These are phyloP conservation scores for Glossophaga mutica DNA, from an alignment of 2,797 vertebrate genomes.

Conservation along the genomic window DNA sequence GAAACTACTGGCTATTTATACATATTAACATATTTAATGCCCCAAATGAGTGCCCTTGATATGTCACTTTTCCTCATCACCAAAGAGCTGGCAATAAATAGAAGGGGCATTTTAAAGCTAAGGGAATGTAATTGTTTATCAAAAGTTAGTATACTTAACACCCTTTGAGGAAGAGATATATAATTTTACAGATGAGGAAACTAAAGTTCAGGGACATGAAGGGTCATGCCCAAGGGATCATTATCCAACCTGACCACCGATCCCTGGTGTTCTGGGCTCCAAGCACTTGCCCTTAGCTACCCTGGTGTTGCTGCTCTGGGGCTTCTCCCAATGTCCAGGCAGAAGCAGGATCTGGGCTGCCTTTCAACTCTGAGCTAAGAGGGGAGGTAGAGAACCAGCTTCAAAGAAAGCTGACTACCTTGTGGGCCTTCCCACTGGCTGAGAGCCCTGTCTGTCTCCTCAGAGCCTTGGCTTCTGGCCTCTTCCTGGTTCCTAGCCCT, in stretches of 20 bases:
- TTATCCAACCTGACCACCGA: not conserved
- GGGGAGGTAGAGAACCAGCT: not conserved
- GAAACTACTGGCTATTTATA: not conserved
- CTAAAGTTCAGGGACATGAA: not conserved
- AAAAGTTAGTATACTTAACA: not conserved
- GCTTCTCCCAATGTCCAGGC: too few relatives aligned
- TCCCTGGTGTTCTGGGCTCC: not conserved
- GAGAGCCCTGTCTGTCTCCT: not conserved
- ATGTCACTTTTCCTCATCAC: not conserved
- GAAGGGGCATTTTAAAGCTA: not conserved
- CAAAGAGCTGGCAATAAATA: not conserved
- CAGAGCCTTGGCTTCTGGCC: not conserved
- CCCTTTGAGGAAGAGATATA: not conserved
- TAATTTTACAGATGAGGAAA: not conserved
- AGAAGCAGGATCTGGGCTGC: not conserved
- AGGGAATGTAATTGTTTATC: not conserved
- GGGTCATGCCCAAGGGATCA: too few relatives aligned
- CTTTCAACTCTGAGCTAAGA: not conserved
- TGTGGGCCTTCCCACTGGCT: not conserved
- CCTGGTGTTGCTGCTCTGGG: not conserved
- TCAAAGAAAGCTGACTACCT: not conserved
- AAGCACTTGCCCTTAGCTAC: not conserved
- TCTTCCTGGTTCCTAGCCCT: not conserved
- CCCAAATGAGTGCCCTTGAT: not conserved
- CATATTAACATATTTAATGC: not conserved